Evolutionary conservation across 2,797 vertebrate genomes (phyloP).

Genomic region (Gila robusta): DNA sequence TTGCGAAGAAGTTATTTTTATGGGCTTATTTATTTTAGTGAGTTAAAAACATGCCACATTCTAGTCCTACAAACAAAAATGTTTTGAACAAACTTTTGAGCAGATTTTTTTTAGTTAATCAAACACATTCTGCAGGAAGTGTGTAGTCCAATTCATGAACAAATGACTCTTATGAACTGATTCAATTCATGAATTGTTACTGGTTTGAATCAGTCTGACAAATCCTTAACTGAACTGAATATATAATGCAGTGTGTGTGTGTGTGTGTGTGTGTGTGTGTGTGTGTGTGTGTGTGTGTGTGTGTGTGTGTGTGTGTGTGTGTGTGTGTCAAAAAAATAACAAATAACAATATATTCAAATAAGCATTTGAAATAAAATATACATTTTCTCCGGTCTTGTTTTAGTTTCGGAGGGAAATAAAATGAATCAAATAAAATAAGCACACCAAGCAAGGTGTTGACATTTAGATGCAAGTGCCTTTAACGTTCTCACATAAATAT

Average conservation of each 20-base stretch:
- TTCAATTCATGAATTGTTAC: background rate
- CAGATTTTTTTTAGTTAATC: background rate
- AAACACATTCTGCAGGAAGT: background rate
- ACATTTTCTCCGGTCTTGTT: background rate
- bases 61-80: no score
- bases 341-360: no score
- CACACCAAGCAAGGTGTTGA: background rate
- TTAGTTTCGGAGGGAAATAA: background rate
- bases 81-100: background rate
- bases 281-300: no score
- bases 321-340: no score
- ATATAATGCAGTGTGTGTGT: no score
- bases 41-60: background rate
- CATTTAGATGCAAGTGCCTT: background rate
- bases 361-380: background rate
- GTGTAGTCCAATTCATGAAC: background rate
- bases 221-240: no score
- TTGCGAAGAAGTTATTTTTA: background rate
- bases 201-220: background rate
- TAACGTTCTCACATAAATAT: constrained; percentile 7
- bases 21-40: background rate
- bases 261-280: no score
- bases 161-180: background rate
- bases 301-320: no score
- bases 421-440: background rate